Percentiles rank a stretch among this genome's conserved stretches.
phyloP scores from a whole-genome alignment of 2,113 vertebrate genomes.

The Megalops atlanticus region DNA sequence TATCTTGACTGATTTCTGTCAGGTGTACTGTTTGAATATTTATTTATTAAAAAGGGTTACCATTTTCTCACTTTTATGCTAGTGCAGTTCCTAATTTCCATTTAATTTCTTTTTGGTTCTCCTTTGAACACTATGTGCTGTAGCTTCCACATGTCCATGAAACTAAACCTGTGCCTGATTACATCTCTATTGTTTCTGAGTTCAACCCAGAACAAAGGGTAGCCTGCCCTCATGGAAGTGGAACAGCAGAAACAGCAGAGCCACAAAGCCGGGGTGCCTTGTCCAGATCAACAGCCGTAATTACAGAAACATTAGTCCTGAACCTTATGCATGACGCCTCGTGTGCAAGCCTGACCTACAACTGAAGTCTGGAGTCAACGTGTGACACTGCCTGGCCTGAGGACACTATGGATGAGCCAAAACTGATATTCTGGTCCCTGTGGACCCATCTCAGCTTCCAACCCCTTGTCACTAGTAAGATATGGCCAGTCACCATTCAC shows the following conservation, averaged over 20 bases:
- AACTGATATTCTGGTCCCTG: neutral
- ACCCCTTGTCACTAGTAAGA: neutral
- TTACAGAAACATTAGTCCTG: conserved; percentile 17
- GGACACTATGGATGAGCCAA: neutral
- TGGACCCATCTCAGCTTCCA: neutral
- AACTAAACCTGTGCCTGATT: neutral
- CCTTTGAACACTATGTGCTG: neutral
- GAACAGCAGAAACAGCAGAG: neutral
- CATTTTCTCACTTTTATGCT: neutral
- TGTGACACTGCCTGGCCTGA: neutral
- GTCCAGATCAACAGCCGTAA: neutral
- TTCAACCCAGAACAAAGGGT: neutral
- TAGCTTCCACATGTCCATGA: neutral
- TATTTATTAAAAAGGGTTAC: no score
- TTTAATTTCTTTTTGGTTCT: neutral
- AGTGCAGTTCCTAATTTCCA: neutral
- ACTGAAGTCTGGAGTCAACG: neutral
- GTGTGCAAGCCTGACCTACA: neutral
- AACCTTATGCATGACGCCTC: neutral
- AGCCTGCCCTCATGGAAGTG: neutral
- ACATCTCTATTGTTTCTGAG: neutral
- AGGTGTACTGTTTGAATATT: no score
- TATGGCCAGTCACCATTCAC: neutral
- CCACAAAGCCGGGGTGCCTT: neutral
- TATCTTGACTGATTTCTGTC: no score